Evolutionary conservation across 2,113 vertebrate species (phyloP), one percentile per base, ranked within the genome.

Genomic region (Daubentonia madagascariensis): DNA sequence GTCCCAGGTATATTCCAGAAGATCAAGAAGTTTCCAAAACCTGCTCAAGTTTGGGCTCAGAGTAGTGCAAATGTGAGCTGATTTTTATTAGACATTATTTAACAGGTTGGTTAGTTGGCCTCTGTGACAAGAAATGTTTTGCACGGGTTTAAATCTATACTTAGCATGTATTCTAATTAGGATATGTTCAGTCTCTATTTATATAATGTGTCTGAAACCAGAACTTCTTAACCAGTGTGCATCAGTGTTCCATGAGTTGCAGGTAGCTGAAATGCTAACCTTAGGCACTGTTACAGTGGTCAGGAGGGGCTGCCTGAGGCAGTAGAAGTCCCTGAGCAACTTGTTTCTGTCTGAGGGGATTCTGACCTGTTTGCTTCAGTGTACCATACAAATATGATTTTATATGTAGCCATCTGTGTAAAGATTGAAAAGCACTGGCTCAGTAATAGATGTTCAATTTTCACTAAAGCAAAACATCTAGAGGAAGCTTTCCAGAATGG

Each of bases 391-490:
- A 96, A 96, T 61, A 59, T 14, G 61, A 57, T 57, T 76, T 91
- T 40, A 75, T 45, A 57, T 11, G 54, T 32, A 88, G 17, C 30
- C 22, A 32, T 43, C 37, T 28, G 8, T 90, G 13, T 65, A 92
- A 97, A 89, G 28, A 68, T 22, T 40, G 40, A 76, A 97, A 89
- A 73, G 3, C 10, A n/a, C 8, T 75, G 14, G 54, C 23, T 94
- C 28, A 85, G 80, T 84, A 97, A 84, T 20, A 81, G 92, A 40
- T 0, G 8, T 85, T 91, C 84, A 59, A 28, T 94, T 95, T 92
- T 95, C 28, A 89, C 18, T 89, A 88, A 95, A 63, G 48, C 23
- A 84, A 89, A 37, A 81, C 35, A 67, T 87, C 30, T 89, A n/a
- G 63, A 37, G 9, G 6, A 68, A 45, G 14, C 32, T 85, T 96